phyloP scores from a whole-genome alignment of 1,140 invertebrate species.

The Geopemphigus sp. region DNA sequence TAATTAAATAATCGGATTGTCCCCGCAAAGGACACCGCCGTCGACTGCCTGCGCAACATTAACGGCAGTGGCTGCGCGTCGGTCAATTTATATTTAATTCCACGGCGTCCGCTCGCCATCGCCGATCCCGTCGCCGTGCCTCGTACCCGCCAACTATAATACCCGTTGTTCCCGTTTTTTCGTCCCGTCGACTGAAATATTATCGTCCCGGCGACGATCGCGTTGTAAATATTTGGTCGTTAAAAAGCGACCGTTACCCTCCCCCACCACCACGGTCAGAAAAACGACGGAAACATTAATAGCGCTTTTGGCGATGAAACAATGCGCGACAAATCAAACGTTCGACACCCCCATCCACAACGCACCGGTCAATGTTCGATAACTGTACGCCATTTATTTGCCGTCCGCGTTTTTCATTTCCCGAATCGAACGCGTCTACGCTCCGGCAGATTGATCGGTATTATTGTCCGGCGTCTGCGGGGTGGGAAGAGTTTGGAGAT shows the following conservation, averaged over 20 bases:
- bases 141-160: too few species aligned
- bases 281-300: constrained; percentile 25
- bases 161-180: too few species aligned
- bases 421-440: neutral
- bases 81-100: too few species aligned
- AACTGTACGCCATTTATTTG: constrained; percentile 6
- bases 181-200: neutral
- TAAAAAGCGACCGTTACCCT: constrained; percentile 2
- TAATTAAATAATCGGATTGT: constrained; percentile 32
- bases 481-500: too few species aligned
- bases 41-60: too few species aligned
- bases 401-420: constrained; percentile 40
- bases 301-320: constrained; percentile 20
- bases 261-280: too few species aligned
- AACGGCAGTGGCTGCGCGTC: too few species aligned
- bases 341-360: too few species aligned
- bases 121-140: neutral
- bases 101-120: too few species aligned
- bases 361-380: neutral
- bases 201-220: too few species aligned
- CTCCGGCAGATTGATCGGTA: neutral
- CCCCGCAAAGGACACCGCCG: neutral
- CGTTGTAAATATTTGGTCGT: neutral
- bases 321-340: constrained; percentile 31
- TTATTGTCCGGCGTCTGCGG: constrained; percentile 6